Evolutionary conservation across 2,113 vertebrate genomes (phyloP).

Genomic region (Condylura cristata): DNA sequence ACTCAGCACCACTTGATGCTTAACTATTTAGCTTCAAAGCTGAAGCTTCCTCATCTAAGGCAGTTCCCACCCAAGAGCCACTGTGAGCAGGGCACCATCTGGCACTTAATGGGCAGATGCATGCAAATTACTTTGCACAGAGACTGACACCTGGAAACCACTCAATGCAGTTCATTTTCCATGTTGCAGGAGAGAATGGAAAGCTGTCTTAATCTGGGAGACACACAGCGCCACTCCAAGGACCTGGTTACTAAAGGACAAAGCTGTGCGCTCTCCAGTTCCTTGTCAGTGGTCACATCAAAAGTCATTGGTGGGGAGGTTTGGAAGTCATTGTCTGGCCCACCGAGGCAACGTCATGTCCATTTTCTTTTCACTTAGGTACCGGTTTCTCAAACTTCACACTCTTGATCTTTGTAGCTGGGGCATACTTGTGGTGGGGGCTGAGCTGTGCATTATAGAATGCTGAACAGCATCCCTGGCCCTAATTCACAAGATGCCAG

Average conservation of each 20-base stretch:
- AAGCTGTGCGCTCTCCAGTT: background rate
- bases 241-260: background rate
- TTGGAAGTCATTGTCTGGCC: background rate
- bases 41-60: background rate
- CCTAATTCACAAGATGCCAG: background rate
- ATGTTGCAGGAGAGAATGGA: fast-evolving
- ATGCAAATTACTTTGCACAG: fast-evolving
- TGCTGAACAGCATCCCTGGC: background rate
- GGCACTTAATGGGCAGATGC: background rate
- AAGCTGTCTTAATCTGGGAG: background rate
- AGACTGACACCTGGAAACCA: background rate
- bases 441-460: fast-evolving
- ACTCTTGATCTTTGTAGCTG: background rate
- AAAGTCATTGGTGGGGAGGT: fast-evolving
- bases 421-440: background rate
- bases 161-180: background rate
- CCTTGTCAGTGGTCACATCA: background rate
- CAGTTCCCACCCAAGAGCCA: background rate
- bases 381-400: background rate
- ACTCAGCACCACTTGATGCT: fast-evolving
- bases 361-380: background rate
- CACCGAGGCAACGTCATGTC: fast-evolving
- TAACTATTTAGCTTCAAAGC: background rate
- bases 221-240: background rate
- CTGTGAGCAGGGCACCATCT: fast-evolving